Conservation (phyloP, 2,113 vertebrate genomes). For the Nothobranchius furzeri region DNA sequence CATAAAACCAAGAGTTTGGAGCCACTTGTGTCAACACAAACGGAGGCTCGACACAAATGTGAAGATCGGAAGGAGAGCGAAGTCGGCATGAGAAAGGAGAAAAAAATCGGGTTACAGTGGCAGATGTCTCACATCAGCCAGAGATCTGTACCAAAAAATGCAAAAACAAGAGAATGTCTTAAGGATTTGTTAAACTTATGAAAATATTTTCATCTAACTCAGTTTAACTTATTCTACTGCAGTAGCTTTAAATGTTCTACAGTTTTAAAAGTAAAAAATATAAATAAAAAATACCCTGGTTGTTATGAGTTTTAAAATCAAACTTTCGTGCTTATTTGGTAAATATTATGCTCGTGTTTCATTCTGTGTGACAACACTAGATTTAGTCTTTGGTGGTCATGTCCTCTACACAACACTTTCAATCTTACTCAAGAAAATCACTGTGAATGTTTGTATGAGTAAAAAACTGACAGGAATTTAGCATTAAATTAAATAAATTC, state of each 20-base stretch:
- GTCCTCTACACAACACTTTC: neutral
- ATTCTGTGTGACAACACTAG: neutral
- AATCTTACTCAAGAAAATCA: neutral
- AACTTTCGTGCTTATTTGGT: neutral
- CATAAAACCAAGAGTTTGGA: neutral
- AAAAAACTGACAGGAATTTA: neutral
- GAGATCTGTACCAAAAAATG: slow-evolving; percentile 19
- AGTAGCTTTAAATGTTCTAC: no score
- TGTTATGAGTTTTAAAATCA: no score
- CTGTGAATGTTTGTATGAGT: neutral
- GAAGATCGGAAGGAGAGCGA: neutral
- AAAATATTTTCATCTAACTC: neutral
- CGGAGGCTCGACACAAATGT: slow-evolving; percentile 12
- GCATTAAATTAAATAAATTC: no score
- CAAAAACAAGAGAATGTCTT: neutral
- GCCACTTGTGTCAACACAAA: slow-evolving; percentile 39
- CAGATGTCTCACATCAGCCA: slow-evolving; percentile 29
- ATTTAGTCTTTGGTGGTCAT: neutral
- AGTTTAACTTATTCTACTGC: no score
- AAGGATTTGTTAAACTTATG: neutral
- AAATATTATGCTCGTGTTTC: neutral
- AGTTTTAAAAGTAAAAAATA: no score
- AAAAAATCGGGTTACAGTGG: slow-evolving; percentile 8
- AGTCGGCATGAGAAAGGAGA: neutral
- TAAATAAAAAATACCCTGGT: no score